Evolutionary conservation across 2,888 invertebrate genomes (phyloP), one percentile per base, ranked within the genome.

Genomic region (Parthenolecanium corni): DNA sequence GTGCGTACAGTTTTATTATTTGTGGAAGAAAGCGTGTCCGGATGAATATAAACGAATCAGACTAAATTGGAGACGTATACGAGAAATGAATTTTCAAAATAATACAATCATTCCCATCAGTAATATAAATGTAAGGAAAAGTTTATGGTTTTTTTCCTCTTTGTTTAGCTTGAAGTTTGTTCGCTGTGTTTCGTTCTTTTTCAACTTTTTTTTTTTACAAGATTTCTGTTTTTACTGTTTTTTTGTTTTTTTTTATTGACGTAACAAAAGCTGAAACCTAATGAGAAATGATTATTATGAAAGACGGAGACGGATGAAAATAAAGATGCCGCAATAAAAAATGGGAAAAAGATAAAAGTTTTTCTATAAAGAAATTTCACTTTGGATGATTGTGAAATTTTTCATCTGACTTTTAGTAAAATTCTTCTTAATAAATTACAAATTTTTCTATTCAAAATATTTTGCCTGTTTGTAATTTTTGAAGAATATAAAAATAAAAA

Each of bases 1-100:
- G 74, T 97, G 97, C 78, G 83, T 96, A 71, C 93, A 95, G 78
- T 95, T 97, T 78, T 98, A 98, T 77, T 97, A 98, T 76, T 84
- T 95, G 72, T 98, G 97, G 97, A 97, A 98, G 78, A 95, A 96
- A 75, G 84, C 94, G 36, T 94, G 94, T 71, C 85, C 87, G 68
- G 92, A 95, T 74, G 83, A 84, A 69, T 91, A 92, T 77, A 88
- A 87, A 75, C 81, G 83, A 62, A 66, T 69, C 52, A 64, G 68
- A 57, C 58, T 67, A 44, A 65, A 67, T 46, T 66, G 68, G 58
- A 65, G 66, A 62, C 67, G 64, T 62, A 67, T 65, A 53, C 64
- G 66, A 64, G 67, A 68, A 63, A 52, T 66, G 38, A 66, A 67
- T 62, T 66, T 65, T 64, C 49, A 61, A 11, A 61, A 61, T 36